Evolutionary conservation across 2,797 vertebrate species (phyloP).

Genomic region (Sebastiscus tertius): DNA sequence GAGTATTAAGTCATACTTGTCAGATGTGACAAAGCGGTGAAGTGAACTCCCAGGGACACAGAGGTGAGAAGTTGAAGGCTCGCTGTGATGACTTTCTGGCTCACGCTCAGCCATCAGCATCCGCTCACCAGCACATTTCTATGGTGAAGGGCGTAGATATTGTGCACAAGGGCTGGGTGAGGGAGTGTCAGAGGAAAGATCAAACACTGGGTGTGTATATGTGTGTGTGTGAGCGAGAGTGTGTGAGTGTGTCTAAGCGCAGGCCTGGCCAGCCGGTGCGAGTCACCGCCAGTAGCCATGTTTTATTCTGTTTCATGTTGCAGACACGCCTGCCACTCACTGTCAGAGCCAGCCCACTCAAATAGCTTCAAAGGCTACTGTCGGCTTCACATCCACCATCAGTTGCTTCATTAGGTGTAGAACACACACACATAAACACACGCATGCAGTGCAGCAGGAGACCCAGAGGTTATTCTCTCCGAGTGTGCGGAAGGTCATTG

Average conservation of each 20-base stretch:
- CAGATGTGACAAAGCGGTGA: conserved; percentile 47
- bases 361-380: conserved; percentile 76
- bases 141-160: conserved; percentile 64
- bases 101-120: conserved; percentile 56
- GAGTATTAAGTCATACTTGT: conserved; percentile 31
- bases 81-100: conserved; percentile 58
- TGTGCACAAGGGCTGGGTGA: conserved; percentile 49
- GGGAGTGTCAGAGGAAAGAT: conserved; percentile 68
- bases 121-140: conserved; percentile 48
- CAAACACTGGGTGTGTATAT: conserved; percentile 63
- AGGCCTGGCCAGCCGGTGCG: conserved; percentile 67
- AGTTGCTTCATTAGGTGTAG: conserved; percentile 62
- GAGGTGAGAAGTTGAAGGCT: conserved; percentile 70
- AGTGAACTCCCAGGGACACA: conserved; percentile 48
- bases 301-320: conserved; percentile 87
- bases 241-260: conserved; percentile 22
- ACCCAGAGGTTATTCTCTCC: conserved; percentile 46
- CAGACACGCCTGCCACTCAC: conserved; percentile 80
- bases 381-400: conserved; percentile 55
- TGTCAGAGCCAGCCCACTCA: conserved; percentile 78
- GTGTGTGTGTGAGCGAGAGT: conserved; percentile 35
- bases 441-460: conserved; percentile 23
- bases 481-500: conserved; percentile 59
- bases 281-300: conserved; percentile 76
- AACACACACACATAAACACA: conserved; percentile 35